phyloP scores from a whole-genome alignment of 2,888 invertebrate species.

The Campopleginae sp. region DNA sequence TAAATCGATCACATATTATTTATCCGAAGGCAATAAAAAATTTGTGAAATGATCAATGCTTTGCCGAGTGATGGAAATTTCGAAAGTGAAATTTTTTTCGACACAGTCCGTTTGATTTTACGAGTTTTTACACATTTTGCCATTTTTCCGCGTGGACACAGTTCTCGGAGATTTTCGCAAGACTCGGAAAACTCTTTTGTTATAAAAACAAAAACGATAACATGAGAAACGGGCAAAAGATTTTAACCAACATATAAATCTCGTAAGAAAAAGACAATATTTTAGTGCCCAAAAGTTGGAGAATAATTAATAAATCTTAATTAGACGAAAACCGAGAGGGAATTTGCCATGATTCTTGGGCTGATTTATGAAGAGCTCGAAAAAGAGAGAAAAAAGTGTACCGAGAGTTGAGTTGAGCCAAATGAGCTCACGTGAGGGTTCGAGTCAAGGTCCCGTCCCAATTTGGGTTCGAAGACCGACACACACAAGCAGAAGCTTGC shows the following conservation, averaged over 20 bases:
- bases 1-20: background rate
- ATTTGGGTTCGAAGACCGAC: slow-evolving; percentile 80
- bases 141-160: background rate
- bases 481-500: slow-evolving; percentile 4
- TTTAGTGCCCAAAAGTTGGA: background rate
- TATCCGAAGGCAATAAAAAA: background rate
- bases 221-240: too few species aligned
- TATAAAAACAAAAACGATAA: too few species aligned
- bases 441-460: slow-evolving; percentile 80
- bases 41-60: background rate
- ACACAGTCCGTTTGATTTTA: too few species aligned
- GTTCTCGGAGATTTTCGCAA: background rate
- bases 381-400: slow-evolving; percentile 11
- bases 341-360: background rate
- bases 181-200: background rate
- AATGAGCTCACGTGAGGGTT: slow-evolving; percentile 64
- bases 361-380: background rate
- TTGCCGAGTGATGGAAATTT: background rate
- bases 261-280: background rate
- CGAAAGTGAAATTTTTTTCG: background rate
- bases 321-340: background rate
- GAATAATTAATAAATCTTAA: background rate
- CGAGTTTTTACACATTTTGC: background rate
- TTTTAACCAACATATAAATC: background rate
- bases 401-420: slow-evolving; percentile 13